Evolutionary conservation across 2,797 vertebrate species (phyloP), one percentile per base, ranked within the genome.

Genomic region (Eremophila alpestris): DNA sequence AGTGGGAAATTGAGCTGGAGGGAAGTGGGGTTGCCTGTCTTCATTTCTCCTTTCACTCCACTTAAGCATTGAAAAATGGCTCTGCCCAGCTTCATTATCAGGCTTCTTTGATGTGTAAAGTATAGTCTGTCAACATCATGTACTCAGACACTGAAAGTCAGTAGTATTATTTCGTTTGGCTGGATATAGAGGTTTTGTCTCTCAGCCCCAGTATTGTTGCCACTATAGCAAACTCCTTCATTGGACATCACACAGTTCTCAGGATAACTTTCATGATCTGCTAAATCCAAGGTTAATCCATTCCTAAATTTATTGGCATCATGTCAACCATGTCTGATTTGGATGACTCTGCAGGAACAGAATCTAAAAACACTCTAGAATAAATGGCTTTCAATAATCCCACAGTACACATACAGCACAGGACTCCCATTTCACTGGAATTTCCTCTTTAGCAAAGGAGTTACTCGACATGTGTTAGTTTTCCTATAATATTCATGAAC

Each of bases 401-500:
- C 52, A 32, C 52, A 65, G 62, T 41, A 27, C 27, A 30, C 30
- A 46, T 67, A 41, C 29, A 75, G 48, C 41, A 73, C 64, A 82
- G 46, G 14, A 75, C 75, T 86, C 48, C 12, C 45, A 1, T 58
- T 85, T 62, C 13, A 46, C 19, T 48, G 71, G 38, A 45, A 93
- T 90, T 95, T 86, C 54, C 76, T 91, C 70, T 77, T 74, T 89
- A 86, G 58, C 69, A 81, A 85, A 90, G 54, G 52, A 94, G 54
- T 87, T 95, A 95, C 30, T 89, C 32, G 76, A n/a, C 30, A 73
- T 65, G 40, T 83, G 46, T 83, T 79, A 63, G 64, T 79, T 94
- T 95, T 83, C 85, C 60, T 84, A 7, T 8, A 77, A 83, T 88
- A 95, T 79, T 92, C 46, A 97, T 38, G 10, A 94, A 93, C 38